phyloP scores from a whole-genome alignment of 2,888 invertebrate genomes.

The Synanthedon vespiformis region DNA sequence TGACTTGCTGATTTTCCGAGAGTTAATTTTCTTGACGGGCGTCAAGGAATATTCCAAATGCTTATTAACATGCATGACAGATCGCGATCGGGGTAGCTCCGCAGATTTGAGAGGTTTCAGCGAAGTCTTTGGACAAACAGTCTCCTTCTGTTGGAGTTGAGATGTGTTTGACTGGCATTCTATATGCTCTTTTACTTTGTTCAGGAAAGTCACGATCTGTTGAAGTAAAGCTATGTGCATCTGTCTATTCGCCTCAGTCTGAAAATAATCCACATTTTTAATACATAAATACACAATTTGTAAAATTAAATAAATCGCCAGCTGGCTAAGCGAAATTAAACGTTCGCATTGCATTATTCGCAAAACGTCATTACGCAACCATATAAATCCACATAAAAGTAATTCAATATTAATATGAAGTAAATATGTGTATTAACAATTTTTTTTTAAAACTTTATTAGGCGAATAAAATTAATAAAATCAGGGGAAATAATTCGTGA shows the following conservation, averaged over 20 bases:
- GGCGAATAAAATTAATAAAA: no score
- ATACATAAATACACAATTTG: constrained; percentile 3
- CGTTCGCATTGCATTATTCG: no score
- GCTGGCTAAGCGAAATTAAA: no score
- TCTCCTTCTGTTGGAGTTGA: constrained; percentile 22
- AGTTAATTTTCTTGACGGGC: constrained; percentile 38
- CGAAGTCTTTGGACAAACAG: constrained; percentile 15
- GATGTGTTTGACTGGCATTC: constrained; percentile 25
- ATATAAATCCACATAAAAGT: no score
- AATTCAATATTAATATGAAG: no score
- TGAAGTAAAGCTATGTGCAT: constrained; percentile 81
- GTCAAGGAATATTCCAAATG: constrained; percentile 34
- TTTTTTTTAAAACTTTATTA: no score
- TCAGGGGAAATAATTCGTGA: no score
- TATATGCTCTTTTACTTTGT: constrained; percentile 76
- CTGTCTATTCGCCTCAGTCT: constrained; percentile 78
- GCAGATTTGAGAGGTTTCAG: constrained; percentile 30
- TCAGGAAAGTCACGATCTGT: constrained; percentile 77
- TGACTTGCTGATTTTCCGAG: constrained; percentile 58
- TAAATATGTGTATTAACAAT: no score
- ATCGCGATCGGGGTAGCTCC: constrained; percentile 52
- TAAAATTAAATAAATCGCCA: no score
- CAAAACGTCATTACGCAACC: no score
- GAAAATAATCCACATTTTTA: constrained; percentile 32
- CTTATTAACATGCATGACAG: constrained; percentile 53